Base-by-base conservation (phyloP, 37 sponge, comb jelly and placozoan species). In the Aplysina aerophoba region DNA sequence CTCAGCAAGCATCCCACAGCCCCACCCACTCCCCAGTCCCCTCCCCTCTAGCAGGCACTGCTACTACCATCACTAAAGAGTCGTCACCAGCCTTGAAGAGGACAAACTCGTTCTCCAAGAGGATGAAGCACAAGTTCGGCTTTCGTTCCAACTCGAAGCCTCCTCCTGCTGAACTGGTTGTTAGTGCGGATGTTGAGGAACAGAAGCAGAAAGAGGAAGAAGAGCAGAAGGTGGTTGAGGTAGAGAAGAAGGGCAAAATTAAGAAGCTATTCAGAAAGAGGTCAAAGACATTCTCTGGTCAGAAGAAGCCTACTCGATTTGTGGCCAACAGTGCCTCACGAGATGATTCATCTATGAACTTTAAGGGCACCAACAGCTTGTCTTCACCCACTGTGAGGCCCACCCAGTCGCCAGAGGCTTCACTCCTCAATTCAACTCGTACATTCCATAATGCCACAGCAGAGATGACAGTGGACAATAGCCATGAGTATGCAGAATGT, bases 401-500 rank as follows among this genome's bases (percentile, higher is more conserved):
- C 2, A 44, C 78, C n/a, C 11, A 24, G 21, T 30, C 73, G 6
- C 24, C 54, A 40, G 38, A 75, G 50, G 21, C 44, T 22, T 54
- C 78, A 4, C 54, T 75, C n/a, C 78, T 54, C 4, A 11, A 44
- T 44, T 8, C 8, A 44, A 8, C 6, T 44, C 6, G 50, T 11
- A 8, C 50, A 44, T 44, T 8, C 50, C 50, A 44, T 44, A 3
- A 44, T 3, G 1, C 11, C 41, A 41, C 40, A 19, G n/a, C 6
- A 16, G 53, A 75, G 14, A 4, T 14, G 3, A 24, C n/a, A 36
- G 38, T 19, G 4, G 78, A 22, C 50, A 8, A 50, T 75, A 34
- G 35, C 37, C 78, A 75, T 54, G 78, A 75, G 20, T 75, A 75
- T 24, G 78, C 78, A 25, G 78, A 75, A 41, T 75, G 78, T 40